These are phyloP conservation scores for Serinus canaria DNA, from an alignment of 2,113 vertebrate species.

Conservation along the genomic window DNA sequence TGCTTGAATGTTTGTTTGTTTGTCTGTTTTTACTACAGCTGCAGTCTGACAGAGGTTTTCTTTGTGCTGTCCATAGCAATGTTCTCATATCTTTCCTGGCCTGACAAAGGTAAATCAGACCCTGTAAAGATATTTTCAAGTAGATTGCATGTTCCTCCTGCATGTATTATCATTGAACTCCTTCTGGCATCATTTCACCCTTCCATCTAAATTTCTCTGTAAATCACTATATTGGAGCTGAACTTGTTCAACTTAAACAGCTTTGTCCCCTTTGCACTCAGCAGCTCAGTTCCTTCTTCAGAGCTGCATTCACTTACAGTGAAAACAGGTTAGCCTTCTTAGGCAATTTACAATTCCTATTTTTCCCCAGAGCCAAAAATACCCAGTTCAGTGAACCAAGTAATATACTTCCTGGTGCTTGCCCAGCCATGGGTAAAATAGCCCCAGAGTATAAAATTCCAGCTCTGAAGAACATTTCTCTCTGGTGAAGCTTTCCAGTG, in stretches of 20 bases:
- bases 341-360: neutral
- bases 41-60: neutral
- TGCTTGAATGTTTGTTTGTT: neutral
- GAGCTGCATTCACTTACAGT: neutral
- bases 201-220: neutral
- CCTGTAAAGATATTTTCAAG: neutral
- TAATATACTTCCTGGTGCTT: neutral
- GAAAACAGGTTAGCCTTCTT: neutral
- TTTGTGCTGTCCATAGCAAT: neutral
- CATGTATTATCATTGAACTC: neutral
- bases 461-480: neutral
- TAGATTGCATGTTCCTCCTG: neutral
- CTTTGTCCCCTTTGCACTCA: neutral
- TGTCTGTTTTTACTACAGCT: neutral
- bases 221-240: neutral
- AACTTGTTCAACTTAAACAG: neutral
- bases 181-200: neutral
- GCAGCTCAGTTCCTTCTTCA: neutral
- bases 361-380: neutral
- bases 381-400: neutral
- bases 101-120: neutral
- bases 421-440: neutral
- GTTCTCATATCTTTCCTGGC: neutral
- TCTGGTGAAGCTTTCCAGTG: neutral
- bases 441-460: neutral